Conservation (phyloP, 2,113 vertebrate species). For the Plotosus lineatus region DNA sequence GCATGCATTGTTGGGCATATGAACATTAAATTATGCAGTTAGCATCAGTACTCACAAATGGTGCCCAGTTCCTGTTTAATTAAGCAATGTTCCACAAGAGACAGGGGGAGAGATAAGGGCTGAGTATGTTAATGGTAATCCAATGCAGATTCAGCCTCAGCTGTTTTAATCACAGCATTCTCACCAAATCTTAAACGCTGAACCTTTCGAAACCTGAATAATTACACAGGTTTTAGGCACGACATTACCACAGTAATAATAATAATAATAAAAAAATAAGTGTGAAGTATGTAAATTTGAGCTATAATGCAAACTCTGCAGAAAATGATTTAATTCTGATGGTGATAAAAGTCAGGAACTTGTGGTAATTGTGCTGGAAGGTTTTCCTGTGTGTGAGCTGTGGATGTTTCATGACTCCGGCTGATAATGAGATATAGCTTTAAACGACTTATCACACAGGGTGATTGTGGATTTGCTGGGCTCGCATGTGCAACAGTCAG, state of each 20-base stretch:
- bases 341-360: neutral
- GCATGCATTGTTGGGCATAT: conserved; percentile 37
- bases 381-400: conserved; percentile 29
- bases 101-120: conserved; percentile 14
- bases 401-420: conserved; percentile 7
- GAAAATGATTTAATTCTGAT: neutral
- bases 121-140: conserved; percentile 24
- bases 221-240: neutral
- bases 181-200: neutral
- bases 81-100: conserved; percentile 41
- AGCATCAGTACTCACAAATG: conserved; percentile 46
- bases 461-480: conserved; percentile 63
- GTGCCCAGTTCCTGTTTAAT: conserved; percentile 54
- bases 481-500: conserved; percentile 49
- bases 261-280: too few species aligned
- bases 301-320: neutral
- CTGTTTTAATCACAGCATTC: conserved; percentile 14
- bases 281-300: neutral
- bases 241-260: neutral
- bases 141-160: conserved; percentile 61
- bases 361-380: conserved; percentile 18
- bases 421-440: conserved; percentile 65
- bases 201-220: neutral
- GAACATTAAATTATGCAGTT: conserved; percentile 53
- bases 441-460: conserved; percentile 65